phyloP scores from a whole-genome alignment of 2,113 vertebrate genomes.

The Nanorana parkeri region DNA sequence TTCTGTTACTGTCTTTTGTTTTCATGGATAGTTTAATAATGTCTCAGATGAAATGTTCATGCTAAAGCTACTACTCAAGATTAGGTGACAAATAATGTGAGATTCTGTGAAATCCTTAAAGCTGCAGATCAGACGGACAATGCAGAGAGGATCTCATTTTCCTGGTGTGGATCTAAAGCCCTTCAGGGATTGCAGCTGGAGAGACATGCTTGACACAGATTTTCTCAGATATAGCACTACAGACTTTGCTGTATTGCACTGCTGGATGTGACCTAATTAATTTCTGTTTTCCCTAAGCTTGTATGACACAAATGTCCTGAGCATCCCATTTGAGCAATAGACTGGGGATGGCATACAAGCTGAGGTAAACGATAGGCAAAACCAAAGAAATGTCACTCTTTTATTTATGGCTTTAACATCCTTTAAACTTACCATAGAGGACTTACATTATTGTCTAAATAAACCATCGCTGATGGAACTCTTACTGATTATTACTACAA shows the following conservation, averaged over 20 bases:
- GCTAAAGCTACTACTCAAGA: background rate
- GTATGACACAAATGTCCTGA: background rate
- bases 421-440: too few relatives aligned
- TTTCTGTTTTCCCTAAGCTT: slow-evolving; percentile 11
- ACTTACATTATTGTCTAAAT: too few relatives aligned
- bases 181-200: slow-evolving; percentile 28
- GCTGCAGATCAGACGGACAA: slow-evolving; percentile 14
- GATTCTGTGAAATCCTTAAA: slow-evolving; percentile 14
- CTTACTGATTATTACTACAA: too few relatives aligned
- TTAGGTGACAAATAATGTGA: slow-evolving; percentile 2
- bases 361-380: too few relatives aligned
- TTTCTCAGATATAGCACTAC: slow-evolving; percentile 12
- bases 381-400: too few relatives aligned
- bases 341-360: too few relatives aligned
- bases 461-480: too few relatives aligned
- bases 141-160: background rate
- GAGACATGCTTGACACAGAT: slow-evolving; percentile 40
- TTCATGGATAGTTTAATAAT: too few relatives aligned
- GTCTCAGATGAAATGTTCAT: too few relatives aligned
- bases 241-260: background rate
- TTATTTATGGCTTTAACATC: too few relatives aligned
- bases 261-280: slow-evolving; percentile 41
- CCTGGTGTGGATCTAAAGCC: background rate
- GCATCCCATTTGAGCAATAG: background rate
- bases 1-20: too few relatives aligned